Percentiles rank a stretch among this genome's conserved stretches.
These are phyloP conservation scores for Drosophila tropicalis DNA, from an alignment of 1,140 invertebrate species.

Conservation along the genomic window DNA sequence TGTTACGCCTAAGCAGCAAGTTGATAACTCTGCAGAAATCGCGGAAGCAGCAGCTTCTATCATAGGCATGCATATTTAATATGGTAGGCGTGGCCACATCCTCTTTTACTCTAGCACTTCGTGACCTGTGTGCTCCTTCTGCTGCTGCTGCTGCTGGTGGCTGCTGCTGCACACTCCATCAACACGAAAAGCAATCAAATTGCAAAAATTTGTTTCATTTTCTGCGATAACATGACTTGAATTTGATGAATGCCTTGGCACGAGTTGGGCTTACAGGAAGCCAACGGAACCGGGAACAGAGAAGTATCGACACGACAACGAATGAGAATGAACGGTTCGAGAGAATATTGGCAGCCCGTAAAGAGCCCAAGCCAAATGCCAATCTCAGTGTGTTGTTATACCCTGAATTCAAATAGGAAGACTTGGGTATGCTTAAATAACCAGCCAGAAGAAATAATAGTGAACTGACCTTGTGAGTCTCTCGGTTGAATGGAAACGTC, in stretches of 20 bases:
- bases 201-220: conserved; percentile 82
- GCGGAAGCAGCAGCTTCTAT: conserved; percentile 25
- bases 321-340: conserved; percentile 17
- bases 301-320: conserved; percentile 23
- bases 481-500: too few relatives aligned
- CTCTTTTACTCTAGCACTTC: conserved; percentile 3
- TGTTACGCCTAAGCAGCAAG: conserved; percentile 58
- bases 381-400: conserved; percentile 71
- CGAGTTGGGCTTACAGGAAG: conserved; percentile 36
- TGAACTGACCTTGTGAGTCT: too few relatives aligned
- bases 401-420: not conserved
- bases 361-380: conserved; percentile 70
- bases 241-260: conserved; percentile 81
- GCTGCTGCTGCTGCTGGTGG: not conserved
- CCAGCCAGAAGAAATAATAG: too few relatives aligned
- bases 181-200: conserved; percentile 81
- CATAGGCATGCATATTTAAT: conserved; percentile 80
- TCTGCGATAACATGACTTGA: conserved; percentile 81
- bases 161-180: conserved; percentile 53
- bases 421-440: not conserved
- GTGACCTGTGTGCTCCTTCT: conserved; percentile 1
- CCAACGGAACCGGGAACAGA: not conserved
- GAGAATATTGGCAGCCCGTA: conserved; percentile 69
- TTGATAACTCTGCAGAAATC: conserved; percentile 63
- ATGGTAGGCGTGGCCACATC: conserved; percentile 32